Base-by-base conservation (phyloP, 2,113 vertebrate species). In the Ptilorrhoa leucosticta region DNA sequence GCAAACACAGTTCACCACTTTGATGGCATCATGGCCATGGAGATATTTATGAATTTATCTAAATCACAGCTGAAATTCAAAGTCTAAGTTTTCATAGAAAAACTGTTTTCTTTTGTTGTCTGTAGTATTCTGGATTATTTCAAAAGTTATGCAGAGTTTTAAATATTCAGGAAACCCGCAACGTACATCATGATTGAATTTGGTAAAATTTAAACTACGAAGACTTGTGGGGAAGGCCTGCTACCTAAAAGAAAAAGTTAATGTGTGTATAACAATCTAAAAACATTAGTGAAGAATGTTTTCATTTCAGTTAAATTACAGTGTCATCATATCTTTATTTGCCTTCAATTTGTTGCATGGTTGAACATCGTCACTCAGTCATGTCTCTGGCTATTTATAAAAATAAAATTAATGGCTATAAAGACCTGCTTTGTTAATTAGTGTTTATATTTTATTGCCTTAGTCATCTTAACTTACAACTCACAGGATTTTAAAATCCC, bases 261-360 rank as follows among this genome's bases (percentile, higher is more conserved):
- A 88, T 88, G 44, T 66, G 42, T 66, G 15, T 47, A 30, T 37
- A 78, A 78, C 37, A 86, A 82, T 75, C 26, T 66, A 63, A 91
- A 89, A 91, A 82, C 0, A 1, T 15, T 63, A 24, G 51, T 20
- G 50, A 89, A 81, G 92, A 86, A 70, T 93, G 94, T 90, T 96
- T 96, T 90, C 12, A 44, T 94, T 95, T 90, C 90, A 90, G 75
- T 86, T 83, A 66, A 90, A 70, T 83, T 87, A 87, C 85, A 22
- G 10, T 83, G 85, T 81, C 88, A 90, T 83, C 68, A 68, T 90
- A 92, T 75, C 85, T 94, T 84, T 95, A 96, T 93, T 97, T 97
- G 75, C 79, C 96, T 96, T 97, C 90, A 93, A 92, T 96, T 96
- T 93, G 56, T 73, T 90, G 88, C 94, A 94, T 81, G 82, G 93